Evolutionary conservation across 1,140 invertebrate species (phyloP), one percentile per base, ranked within the genome.

Genomic region (Frieseomelitta varia): DNA sequence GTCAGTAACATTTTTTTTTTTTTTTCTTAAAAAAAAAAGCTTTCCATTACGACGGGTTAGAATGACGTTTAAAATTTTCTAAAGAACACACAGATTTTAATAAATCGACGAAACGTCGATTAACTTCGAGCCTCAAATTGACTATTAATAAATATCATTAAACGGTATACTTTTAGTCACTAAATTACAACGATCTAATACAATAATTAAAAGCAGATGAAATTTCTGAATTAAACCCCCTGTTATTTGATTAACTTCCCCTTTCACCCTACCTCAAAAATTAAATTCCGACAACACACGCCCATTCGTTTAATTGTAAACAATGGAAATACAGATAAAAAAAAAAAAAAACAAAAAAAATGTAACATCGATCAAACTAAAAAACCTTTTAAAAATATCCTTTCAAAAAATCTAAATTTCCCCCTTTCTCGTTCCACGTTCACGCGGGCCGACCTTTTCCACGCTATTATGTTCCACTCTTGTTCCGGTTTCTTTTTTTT

Each of bases 391-490:
- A n/a, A n/a, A n/a, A 61, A n/a, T 61, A 14, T 11, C 21, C 14
- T 19, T 15, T 47, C 0, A 47, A 1, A n/a, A 71, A 51, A 8
- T 47, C 14, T 24, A 10, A 6, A 17, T 47, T 51, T 51, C 15
- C n/a, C 24, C 47, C 21, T 21, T 27, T 27, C 15, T n/a, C n/a
- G 8, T 47, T 63, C 34, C 47, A n/a, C 34, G 34, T 8, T 11
- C 58, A 19, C 74, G 17, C 74, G 27, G 15, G 24, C 12, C 55
- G 10, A n/a, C 74, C 17, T 39, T 39, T 58, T n/a, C 74, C 24
- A 65, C 74, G 53, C 34, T 75, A 76, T 76, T 76, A 63, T 30
- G 39, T n/a, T 63, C 58, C 74, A 10, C 11, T 47, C 21, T 47
- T 63, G 14, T 63, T 21, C n/a, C 47, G 30, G n/a, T n/a, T n/a